These are phyloP conservation scores for Burhinus oedicnemus DNA, from an alignment of 2,113 vertebrate genomes.

Conservation along the genomic window DNA sequence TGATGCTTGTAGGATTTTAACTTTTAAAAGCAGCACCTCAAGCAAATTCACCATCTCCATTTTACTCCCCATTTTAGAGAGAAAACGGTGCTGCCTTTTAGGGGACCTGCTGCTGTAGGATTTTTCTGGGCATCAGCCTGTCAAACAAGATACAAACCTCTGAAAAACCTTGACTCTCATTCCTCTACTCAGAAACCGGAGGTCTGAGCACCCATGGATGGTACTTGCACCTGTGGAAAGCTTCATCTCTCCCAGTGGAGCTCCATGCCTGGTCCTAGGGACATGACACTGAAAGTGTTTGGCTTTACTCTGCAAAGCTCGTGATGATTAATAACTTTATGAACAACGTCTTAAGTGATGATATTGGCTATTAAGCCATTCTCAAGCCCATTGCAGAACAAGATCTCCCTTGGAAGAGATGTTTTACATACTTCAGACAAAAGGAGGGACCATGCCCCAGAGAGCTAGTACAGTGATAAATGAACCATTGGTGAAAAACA, in stretches of 20 bases:
- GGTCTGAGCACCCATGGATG: not conserved
- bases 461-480: not conserved
- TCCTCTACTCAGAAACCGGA: not conserved
- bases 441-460: not conserved
- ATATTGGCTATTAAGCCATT: not conserved
- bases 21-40: not conserved
- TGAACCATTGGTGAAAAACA: not conserved
- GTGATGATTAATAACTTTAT: not conserved
- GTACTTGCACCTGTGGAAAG: not conserved
- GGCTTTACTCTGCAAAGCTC: not conserved
- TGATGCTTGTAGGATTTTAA: not conserved
- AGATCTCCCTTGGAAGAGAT: not conserved
- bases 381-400: not conserved
- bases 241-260: not conserved
- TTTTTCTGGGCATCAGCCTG: not conserved
- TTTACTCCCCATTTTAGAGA: not conserved
- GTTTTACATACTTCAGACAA: not conserved
- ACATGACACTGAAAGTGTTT: not conserved
- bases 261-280: fast-evolving
- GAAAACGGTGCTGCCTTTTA: not conserved
- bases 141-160: not conserved
- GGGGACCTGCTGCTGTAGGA: not conserved
- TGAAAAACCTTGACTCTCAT: not conserved
- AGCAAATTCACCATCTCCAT: not conserved
- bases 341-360: not conserved